A percentile compares a stretch with the other conserved stretches of the same genome.
These are phyloP conservation scores for Caenorhabditis parvicauda DNA, from an alignment of 2,888 invertebrate genomes.

Conservation along the genomic window DNA sequence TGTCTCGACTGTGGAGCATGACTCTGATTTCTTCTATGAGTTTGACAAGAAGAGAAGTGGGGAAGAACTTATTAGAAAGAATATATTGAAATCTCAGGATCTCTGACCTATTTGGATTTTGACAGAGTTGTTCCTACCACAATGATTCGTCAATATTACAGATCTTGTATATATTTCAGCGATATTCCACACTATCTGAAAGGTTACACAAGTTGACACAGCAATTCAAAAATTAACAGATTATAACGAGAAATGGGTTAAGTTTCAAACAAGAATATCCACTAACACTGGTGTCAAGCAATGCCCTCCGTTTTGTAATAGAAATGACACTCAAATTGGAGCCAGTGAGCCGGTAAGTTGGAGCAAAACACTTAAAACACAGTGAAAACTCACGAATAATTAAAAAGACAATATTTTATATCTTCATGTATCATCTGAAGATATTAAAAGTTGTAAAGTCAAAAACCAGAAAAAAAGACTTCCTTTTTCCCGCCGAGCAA, in stretches of 20 bases:
- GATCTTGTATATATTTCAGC: constrained; percentile 20
- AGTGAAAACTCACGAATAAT: no score
- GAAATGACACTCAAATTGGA: constrained; percentile 6
- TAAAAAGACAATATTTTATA: no score
- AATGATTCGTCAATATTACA: constrained; percentile 15
- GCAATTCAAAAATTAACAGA: constrained; percentile 8
- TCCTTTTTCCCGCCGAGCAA: no score
- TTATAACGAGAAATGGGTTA: constrained; percentile 21
- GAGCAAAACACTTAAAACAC: no score
- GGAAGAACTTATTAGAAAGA: no score
- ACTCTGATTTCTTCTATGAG: neutral
- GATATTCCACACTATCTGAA: constrained; percentile 23
- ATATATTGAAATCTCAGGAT: neutral
- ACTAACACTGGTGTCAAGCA: constrained; percentile 6
- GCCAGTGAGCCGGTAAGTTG: constrained; percentile 19
- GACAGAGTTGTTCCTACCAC: constrained; percentile 7
- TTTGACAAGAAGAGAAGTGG: neutral
- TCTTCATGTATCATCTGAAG: no score
- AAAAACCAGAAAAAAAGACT: no score
- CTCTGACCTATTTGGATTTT: constrained; percentile 6
- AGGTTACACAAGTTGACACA: constrained; percentile 6
- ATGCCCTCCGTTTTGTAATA: constrained; percentile 28
- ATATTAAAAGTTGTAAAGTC: no score
- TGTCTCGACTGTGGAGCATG: constrained; percentile 12
- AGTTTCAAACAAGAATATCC: constrained; percentile 15